A percentile compares a stretch with the other conserved stretches of the same genome.
Conservation (phyloP, 2,888 invertebrate species). For the Tenodera sinensis region DNA sequence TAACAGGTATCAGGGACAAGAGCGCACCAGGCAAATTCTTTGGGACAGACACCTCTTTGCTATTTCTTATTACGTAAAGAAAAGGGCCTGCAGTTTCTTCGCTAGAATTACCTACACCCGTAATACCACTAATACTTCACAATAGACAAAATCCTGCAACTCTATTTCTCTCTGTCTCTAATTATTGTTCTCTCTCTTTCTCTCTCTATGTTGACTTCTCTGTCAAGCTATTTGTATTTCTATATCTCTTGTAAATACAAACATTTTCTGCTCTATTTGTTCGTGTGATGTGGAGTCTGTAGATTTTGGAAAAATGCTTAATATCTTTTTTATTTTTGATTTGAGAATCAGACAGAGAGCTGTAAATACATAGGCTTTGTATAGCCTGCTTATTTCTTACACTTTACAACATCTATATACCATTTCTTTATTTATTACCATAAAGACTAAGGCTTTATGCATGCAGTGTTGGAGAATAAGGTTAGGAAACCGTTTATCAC, state of each 20-base stretch:
- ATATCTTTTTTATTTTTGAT: background rate
- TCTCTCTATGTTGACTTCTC: constrained; percentile 2
- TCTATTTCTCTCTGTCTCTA: background rate
- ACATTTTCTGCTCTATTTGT: background rate
- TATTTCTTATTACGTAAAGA: background rate
- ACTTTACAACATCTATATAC: background rate
- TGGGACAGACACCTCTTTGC: background rate
- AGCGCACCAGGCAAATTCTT: background rate
- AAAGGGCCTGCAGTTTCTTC: background rate
- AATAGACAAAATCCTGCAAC: background rate
- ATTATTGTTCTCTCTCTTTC: no score
- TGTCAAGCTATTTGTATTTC: background rate
- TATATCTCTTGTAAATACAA: constrained; percentile 9
- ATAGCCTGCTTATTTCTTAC: background rate
- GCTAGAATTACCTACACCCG: background rate
- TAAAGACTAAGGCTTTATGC: background rate
- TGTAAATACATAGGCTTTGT: background rate
- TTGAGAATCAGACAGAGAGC: constrained; percentile 4
- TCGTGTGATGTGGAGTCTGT: constrained; percentile 5
- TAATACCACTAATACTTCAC: background rate
- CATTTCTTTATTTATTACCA: background rate
- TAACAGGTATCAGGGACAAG: constrained; percentile 74
- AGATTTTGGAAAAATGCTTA: constrained; percentile 2
- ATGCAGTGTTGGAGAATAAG: background rate
- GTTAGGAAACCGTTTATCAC: no score